Evolutionary conservation across 2,113 vertebrate species (phyloP).

Genomic region (Grammomys dolichurus): DNA sequence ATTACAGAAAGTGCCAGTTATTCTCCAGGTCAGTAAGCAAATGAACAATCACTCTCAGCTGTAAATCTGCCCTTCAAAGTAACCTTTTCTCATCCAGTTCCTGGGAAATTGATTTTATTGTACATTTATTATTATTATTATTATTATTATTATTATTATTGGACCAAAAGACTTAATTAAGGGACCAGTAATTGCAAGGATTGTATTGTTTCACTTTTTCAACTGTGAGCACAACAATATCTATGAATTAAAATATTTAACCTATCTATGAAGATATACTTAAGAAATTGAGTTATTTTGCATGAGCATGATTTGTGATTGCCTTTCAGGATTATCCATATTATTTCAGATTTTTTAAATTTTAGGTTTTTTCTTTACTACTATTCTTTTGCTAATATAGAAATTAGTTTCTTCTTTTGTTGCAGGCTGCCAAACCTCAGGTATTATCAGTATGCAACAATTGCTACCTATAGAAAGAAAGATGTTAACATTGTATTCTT

Average conservation of each 20-base stretch:
- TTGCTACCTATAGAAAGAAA: background rate
- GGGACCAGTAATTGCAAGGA: conserved; percentile 49
- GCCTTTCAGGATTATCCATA: background rate
- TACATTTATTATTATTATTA: background rate
- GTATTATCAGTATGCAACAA: background rate
- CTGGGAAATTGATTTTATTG: conserved; percentile 57
- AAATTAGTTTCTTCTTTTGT: background rate
- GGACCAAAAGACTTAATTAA: conserved; percentile 31
- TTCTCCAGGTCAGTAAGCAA: conserved; percentile 65
- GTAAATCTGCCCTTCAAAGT: conserved; percentile 2
- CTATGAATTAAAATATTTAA: background rate
- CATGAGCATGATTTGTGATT: background rate
- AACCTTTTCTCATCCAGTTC: conserved; percentile 46
- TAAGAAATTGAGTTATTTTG: background rate
- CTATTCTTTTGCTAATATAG: background rate
- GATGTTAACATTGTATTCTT: background rate
- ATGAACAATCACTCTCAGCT: conserved; percentile 45
- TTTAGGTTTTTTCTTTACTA: background rate
- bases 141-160: background rate
- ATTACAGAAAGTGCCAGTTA: conserved; percentile 29
- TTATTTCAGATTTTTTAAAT: background rate
- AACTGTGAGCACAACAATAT: background rate
- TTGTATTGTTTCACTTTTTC: conserved; percentile 24
- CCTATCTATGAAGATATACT: background rate
- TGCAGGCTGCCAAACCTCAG: background rate